Conservation (phyloP, 35 echinoderm and acorn worm genomes). For the Ophiothrix spiculata region DNA sequence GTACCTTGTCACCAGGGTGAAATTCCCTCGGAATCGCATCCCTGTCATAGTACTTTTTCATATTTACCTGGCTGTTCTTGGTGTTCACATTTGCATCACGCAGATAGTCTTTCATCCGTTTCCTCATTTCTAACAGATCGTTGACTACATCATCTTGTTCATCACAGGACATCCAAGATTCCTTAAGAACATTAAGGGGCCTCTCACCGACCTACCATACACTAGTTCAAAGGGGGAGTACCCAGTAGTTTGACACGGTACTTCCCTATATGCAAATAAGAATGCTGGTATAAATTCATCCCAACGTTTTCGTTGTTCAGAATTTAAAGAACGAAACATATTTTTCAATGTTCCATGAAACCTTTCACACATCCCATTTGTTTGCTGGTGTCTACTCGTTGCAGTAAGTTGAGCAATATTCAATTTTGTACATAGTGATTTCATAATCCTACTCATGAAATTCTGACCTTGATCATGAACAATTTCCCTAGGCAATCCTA, state of each 20-base stretch:
- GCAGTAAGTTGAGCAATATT: neutral
- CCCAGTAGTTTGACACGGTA: neutral
- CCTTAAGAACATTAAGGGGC: neutral
- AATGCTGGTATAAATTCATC: constrained; percentile 9
- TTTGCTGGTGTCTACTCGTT: constrained; percentile 8
- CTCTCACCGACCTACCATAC: neutral
- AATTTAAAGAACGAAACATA: constrained; percentile 11
- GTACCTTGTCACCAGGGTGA: neutral
- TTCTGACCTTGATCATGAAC: neutral
- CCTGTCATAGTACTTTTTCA: neutral
- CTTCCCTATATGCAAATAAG: constrained; percentile 27
- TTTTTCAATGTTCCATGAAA: constrained; percentile 29
- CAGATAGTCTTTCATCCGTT: neutral
- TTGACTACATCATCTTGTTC: neutral
- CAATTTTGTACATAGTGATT: neutral
- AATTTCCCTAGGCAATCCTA: neutral
- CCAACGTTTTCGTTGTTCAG: constrained; percentile 8
- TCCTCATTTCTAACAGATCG: neutral
- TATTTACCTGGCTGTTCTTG: too few relatives aligned
- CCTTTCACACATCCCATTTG: constrained; percentile 18
- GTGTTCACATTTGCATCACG: neutral
- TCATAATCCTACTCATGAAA: neutral
- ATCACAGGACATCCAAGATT: neutral
- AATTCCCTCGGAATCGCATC: neutral
- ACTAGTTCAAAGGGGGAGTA: constrained; percentile 25